A percentile compares a stretch with the other conserved stretches of the same genome.
phyloP scores from a whole-genome alignment of 2,113 vertebrate species.

The Hemicordylus capensis region DNA sequence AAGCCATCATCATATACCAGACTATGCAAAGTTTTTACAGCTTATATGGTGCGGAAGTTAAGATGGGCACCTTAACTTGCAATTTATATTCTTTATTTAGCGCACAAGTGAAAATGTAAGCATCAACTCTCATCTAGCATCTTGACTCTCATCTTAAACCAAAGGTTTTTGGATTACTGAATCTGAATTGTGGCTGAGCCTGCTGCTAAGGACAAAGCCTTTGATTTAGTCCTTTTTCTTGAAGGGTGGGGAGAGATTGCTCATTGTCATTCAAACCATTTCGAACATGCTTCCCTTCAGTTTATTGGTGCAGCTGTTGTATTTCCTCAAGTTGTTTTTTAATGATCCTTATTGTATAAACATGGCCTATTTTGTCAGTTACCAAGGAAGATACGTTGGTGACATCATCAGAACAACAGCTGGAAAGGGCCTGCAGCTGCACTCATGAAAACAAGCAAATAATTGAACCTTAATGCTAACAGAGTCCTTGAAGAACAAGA shows the following conservation, averaged over 20 bases:
- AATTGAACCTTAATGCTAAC: background rate
- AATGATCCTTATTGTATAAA: background rate
- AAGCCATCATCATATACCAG: no score
- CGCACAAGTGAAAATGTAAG: no score
- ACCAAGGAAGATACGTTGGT: background rate
- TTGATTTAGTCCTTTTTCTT: background rate
- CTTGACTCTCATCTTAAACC: no score
- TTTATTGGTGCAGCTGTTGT: constrained; percentile 16
- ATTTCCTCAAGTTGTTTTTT: background rate
- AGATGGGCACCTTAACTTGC: no score
- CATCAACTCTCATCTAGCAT: no score
- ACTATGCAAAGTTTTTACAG: no score
- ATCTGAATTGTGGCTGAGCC: background rate
- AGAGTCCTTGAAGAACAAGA: background rate
- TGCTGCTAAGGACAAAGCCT: background rate
- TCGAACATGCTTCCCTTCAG: background rate
- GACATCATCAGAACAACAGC: background rate
- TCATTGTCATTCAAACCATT: background rate
- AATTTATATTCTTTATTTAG: no score
- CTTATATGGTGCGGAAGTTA: no score
- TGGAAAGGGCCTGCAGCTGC: constrained; percentile 20
- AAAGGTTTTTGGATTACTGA: no score
- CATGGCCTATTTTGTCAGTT: background rate
- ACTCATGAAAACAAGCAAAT: constrained; percentile 22
- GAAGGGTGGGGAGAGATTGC: background rate